Conservation (phyloP, 2,888 invertebrate genomes). For the Sphaerophoria taeniata region DNA sequence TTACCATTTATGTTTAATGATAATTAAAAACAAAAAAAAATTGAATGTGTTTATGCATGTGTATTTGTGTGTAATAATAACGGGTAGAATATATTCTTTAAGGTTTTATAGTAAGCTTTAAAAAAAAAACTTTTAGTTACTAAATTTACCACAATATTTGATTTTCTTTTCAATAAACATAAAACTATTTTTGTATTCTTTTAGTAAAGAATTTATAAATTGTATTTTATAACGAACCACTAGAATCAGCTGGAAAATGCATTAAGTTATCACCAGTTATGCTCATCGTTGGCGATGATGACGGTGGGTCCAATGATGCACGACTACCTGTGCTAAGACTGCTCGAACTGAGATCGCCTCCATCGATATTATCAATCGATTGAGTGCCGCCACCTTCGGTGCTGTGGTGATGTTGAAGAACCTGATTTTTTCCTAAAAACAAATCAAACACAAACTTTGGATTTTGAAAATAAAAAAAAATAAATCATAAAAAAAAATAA, state of each 20-base stretch:
- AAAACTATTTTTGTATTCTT: slow-evolving; percentile 32
- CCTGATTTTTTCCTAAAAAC: slow-evolving; percentile 77
- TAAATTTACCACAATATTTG: slow-evolving; percentile 3
- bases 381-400: slow-evolving; percentile 85
- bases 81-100: background rate
- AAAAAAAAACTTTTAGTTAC: slow-evolving; percentile 50
- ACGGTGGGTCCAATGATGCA: slow-evolving; percentile 88
- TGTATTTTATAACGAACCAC: slow-evolving; percentile 83
- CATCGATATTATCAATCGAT: slow-evolving; percentile 84
- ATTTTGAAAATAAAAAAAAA: slow-evolving; percentile 60
- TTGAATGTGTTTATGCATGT: background rate
- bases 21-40: background rate
- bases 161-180: slow-evolving; percentile 27
- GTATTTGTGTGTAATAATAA: background rate
- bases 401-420: slow-evolving; percentile 65
- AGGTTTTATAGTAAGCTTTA: slow-evolving; percentile 18
- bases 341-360: slow-evolving; percentile 88
- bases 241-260: slow-evolving; percentile 91
- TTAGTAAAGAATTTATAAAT: slow-evolving; percentile 25
- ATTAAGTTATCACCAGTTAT: slow-evolving; percentile 89
- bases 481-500: slow-evolving; percentile 61
- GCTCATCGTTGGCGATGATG: slow-evolving; percentile 88
- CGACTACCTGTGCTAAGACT: slow-evolving; percentile 93
- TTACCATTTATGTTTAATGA: background rate
- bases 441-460: slow-evolving; percentile 76